Base-by-base conservation (phyloP, 2,113 vertebrate genomes). In the Pica pica region DNA sequence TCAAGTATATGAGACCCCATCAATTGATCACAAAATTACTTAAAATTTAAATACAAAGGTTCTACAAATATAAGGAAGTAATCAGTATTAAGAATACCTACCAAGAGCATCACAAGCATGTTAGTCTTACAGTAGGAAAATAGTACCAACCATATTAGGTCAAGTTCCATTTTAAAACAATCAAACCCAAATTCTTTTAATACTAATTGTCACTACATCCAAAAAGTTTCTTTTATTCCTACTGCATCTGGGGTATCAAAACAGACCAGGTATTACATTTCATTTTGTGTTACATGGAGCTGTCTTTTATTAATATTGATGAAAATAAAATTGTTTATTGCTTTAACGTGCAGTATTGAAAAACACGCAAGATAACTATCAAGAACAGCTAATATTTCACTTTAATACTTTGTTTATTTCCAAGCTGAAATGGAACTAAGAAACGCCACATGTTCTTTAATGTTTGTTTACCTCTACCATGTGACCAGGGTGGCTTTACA, bases 81-180 rank as follows among this genome's bases (percentile, higher is more conserved):
- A n/a, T 24, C 0, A 0, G 28, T 65, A 73, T 56, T 44, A 53
- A 56, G 10, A 78, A 47, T 22, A 73, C 3, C 14, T 57, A 26
- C 16, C 27, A 68, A 81, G 6, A 8, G 8, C 23, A 76, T 52
- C 27, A 52, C 21, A 82, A 77, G 23, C 14, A 44, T 68, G 11
- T 35, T 23, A 87, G 9, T 49, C 23, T 74, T 57, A 65, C 28
- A 53, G 28, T 5, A 30, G 31, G 3, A 78, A 73, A 78, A 12
- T 1, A 50, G 5, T 21, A 79, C 56, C 83, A 64, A 52, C 9
- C 4, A 33, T 20, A 50, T 11, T 76, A 69, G 11, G 26, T 31
- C 16, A 69, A 41, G 20, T 61, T 60, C 9, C n/a, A 76, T 55
- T 83, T 61, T 16, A 47, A 26, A 76, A 53, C 14, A 53, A 65